These are phyloP conservation scores for Eucidaris tribuloides DNA, from an alignment of 35 echinoderm and acorn worm genomes.

Conservation along the genomic window DNA sequence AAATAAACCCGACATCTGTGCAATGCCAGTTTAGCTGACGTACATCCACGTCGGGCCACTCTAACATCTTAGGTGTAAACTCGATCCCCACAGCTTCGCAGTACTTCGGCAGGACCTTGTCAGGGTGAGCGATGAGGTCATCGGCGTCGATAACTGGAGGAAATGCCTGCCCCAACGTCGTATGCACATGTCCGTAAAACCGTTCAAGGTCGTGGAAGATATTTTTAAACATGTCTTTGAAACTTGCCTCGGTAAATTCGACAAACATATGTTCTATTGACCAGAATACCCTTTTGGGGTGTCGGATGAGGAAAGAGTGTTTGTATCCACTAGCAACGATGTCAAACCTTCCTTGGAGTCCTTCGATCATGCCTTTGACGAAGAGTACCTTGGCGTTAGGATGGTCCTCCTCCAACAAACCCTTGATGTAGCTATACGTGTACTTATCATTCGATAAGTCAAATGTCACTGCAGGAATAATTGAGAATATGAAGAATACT, in stretches of 20 bases:
- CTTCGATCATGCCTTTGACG: slow-evolving; percentile 34
- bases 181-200: neutral
- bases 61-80: slow-evolving; percentile 29
- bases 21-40: slow-evolving; percentile 29
- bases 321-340: neutral
- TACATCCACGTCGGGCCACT: slow-evolving; percentile 23
- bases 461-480: neutral
- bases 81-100: slow-evolving; percentile 31
- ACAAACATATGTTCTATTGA: neutral
- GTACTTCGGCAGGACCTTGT: slow-evolving; percentile 46
- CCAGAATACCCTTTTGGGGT: slow-evolving; percentile 17
- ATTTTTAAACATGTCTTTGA: neutral
- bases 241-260: neutral
- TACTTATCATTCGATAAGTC: neutral
- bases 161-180: neutral
- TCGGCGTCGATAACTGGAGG: slow-evolving; percentile 61
- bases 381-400: slow-evolving; percentile 15
- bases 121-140: slow-evolving; percentile 44
- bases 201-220: neutral
- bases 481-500: no score
- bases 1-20: neutral
- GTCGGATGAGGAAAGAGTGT: slow-evolving; percentile 51
- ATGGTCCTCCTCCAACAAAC: slow-evolving; percentile 14
- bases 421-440: slow-evolving; percentile 14
- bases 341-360: neutral